A percentile compares a stretch with the other conserved stretches of the same genome.
Evolutionary conservation across 1,140 invertebrate genomes (phyloP).

Genomic region (Drosophila grimshawi): DNA sequence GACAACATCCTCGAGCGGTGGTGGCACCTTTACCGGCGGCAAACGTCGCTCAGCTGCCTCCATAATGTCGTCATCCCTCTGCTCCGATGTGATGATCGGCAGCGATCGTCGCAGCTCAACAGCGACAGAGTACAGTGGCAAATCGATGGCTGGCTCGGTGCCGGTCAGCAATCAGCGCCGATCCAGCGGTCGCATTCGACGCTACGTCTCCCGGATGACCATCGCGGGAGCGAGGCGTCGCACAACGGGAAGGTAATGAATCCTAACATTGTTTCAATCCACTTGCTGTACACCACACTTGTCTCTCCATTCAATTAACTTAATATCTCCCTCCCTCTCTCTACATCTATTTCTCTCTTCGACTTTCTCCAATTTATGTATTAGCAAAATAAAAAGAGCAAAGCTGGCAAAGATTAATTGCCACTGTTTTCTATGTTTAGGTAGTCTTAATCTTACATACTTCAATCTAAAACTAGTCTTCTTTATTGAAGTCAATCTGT

Average conservation of each 20-base stretch:
- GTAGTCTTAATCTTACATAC: no score
- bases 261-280: not conserved
- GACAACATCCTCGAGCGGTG: slow-evolving; percentile 79
- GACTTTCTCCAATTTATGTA: no score
- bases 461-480: not conserved
- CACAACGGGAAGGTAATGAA: slow-evolving; percentile 82
- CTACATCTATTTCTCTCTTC: no score
- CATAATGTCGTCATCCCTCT: slow-evolving; percentile 80
- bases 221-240: slow-evolving; percentile 80
- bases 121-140: slow-evolving; percentile 75
- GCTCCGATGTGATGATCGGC: slow-evolving; percentile 71
- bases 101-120: slow-evolving; percentile 81
- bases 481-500: not conserved
- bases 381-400: no score
- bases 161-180: slow-evolving; percentile 54
- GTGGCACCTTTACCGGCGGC: slow-evolving; percentile 67
- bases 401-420: no score
- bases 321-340: not conserved
- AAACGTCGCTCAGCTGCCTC: slow-evolving; percentile 79
- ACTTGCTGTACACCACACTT: no score
- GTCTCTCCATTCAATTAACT: not conserved
- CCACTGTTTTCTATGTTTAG: no score
- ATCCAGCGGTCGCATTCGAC: slow-evolving; percentile 75
- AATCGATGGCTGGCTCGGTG: slow-evolving; percentile 36
- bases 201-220: slow-evolving; percentile 81